Percentiles rank a stretch among this genome's conserved stretches.
phyloP scores from a whole-genome alignment of 2,888 invertebrate species.

The Automeris io region DNA sequence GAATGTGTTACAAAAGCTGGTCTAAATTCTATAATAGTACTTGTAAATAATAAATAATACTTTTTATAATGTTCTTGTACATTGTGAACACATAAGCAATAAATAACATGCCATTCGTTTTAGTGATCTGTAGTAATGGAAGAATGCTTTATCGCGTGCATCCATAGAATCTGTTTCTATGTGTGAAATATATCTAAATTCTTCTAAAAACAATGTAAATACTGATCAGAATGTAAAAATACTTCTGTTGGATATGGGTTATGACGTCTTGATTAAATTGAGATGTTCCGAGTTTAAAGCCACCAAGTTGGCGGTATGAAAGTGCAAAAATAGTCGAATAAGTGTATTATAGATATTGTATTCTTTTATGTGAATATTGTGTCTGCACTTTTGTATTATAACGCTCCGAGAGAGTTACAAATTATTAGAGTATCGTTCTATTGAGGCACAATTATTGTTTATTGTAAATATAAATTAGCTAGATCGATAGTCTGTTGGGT shows the following conservation, averaged over 20 bases:
- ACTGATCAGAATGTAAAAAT: constrained; percentile 51
- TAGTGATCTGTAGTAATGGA: constrained; percentile 22
- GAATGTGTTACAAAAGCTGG: neutral
- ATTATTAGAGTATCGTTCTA: constrained; percentile 56
- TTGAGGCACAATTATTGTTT: constrained; percentile 70
- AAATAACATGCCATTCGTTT: constrained; percentile 19
- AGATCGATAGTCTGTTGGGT: constrained; percentile 53
- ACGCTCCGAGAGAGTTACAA: constrained; percentile 52
- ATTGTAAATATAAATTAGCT: constrained; percentile 69
- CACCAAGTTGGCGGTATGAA: constrained; percentile 66
- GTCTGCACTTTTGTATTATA: constrained; percentile 71
- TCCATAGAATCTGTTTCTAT: constrained; percentile 43
- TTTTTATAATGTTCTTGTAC: constrained; percentile 12
- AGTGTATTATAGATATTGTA: constrained; percentile 67
- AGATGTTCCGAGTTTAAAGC: constrained; percentile 75
- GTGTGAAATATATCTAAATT: constrained; percentile 60
- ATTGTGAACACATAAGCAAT: constrained; percentile 17
- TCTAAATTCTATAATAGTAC: neutral
- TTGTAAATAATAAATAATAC: constrained; percentile 18
- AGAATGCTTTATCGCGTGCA: constrained; percentile 15
- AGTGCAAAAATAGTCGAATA: constrained; percentile 71
- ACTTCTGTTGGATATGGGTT: constrained; percentile 59
- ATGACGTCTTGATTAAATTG: constrained; percentile 71
- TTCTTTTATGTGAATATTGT: constrained; percentile 70
- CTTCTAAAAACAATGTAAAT: constrained; percentile 56